Evolutionary conservation across 1,140 invertebrate species (phyloP).

Genomic region (Argopecten irradians): DNA sequence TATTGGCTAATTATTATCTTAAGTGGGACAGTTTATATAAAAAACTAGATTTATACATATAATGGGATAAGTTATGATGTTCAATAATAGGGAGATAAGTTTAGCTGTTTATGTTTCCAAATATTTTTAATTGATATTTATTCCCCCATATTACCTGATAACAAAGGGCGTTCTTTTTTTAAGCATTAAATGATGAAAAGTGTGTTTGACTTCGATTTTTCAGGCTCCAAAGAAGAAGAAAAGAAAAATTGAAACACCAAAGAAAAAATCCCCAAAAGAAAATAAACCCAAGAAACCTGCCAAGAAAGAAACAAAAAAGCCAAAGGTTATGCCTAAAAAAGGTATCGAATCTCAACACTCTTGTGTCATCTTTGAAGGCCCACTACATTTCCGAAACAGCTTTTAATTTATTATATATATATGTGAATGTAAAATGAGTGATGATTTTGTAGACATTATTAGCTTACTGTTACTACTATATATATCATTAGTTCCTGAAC

Average conservation of each 20-base stretch:
- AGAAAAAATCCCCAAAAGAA: slow-evolving; percentile 56
- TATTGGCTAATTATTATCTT: too few species aligned
- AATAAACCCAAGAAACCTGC: slow-evolving; percentile 69
- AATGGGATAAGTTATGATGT: too few species aligned
- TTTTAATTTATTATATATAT: slow-evolving; percentile 58
- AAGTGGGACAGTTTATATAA: too few species aligned
- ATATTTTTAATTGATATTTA: too few species aligned
- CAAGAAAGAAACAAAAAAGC: slow-evolving; percentile 52
- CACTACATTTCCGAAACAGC: slow-evolving; percentile 37
- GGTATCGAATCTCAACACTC: slow-evolving; percentile 59
- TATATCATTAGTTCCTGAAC: not conserved
- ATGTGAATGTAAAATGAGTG: slow-evolving; percentile 57
- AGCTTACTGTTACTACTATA: not conserved
- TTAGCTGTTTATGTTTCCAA: too few species aligned
- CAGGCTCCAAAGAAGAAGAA: slow-evolving; percentile 67
- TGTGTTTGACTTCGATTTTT: not conserved
- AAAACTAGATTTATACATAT: too few species aligned
- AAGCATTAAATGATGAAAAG: too few species aligned
- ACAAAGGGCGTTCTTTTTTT: too few species aligned
- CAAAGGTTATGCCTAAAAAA: slow-evolving; percentile 60
- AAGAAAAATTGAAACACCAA: slow-evolving; percentile 56
- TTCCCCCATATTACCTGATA: too few species aligned
- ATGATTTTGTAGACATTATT: not conserved
- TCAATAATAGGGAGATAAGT: too few species aligned
- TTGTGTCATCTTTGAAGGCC: too few species aligned